phyloP scores from a whole-genome alignment of 92 coral and sea anemone genomes.

The Parazoanthus darwini region DNA sequence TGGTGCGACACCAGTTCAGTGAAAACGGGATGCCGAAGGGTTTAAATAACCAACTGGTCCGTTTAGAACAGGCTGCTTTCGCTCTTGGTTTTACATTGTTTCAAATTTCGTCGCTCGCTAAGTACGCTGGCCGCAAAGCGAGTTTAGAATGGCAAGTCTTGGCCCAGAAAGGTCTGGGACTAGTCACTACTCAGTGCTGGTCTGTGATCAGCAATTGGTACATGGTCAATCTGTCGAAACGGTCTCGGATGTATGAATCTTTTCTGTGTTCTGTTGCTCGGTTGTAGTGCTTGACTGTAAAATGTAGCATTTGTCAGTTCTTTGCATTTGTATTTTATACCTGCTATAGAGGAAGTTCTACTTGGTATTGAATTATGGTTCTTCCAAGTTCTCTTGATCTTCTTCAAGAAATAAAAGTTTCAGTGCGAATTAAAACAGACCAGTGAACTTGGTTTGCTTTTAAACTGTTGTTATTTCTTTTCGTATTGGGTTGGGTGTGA shows the following conservation, averaged over 20 bases:
- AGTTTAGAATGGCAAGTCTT: constrained; percentile 1
- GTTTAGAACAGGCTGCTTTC: constrained; percentile 17
- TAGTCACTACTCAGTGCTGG: constrained; percentile 19
- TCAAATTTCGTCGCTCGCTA: neutral
- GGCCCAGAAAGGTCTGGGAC: neutral
- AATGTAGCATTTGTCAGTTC: neutral
- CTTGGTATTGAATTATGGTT: constrained; percentile 7
- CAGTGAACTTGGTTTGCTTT: constrained; percentile 9
- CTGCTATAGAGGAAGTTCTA: constrained; percentile 17
- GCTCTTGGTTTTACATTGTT: neutral
- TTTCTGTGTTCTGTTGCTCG: neutral
- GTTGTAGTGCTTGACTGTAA: neutral
- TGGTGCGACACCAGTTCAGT: neutral
- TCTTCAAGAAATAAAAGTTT: constrained; percentile 17
- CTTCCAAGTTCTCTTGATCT: constrained; percentile 31
- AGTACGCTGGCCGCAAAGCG: constrained; percentile 41
- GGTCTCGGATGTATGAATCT: constrained; percentile 9
- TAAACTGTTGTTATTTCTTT: neutral
- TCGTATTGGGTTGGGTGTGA: neutral
- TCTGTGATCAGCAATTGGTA: constrained; percentile 9
- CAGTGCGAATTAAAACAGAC: constrained; percentile 1
- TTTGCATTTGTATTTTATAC: constrained; percentile 27
- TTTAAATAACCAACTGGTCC: constrained; percentile 16
- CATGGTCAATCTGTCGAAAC: constrained; percentile 20
- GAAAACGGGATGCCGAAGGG: neutral